A percentile compares a stretch with the other conserved stretches of the same genome.
phyloP scores from a whole-genome alignment of 64 coral and sea anemone species.

The Catalaphyllia jardinei region DNA sequence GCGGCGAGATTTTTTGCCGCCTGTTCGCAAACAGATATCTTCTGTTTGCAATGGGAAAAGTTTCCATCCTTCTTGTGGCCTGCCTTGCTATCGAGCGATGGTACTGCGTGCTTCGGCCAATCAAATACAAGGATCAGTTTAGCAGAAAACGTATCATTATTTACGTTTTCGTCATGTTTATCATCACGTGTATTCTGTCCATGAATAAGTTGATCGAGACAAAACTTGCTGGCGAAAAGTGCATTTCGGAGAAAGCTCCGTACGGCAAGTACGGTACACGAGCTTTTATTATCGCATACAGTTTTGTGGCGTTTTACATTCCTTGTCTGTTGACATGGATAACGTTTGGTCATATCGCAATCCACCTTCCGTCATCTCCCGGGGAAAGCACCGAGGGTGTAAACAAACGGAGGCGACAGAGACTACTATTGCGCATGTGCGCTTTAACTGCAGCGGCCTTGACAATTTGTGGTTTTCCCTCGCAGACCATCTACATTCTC shows the following conservation, averaged over 20 bases:
- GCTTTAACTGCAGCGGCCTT: conserved; percentile 16
- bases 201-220: conserved; percentile 47
- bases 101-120: conserved; percentile 39
- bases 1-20: conserved; percentile 54
- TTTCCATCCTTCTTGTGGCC: conserved; percentile 43
- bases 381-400: background rate
- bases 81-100: conserved; percentile 64
- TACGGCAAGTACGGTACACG: background rate
- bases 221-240: background rate
- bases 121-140: conserved; percentile 41
- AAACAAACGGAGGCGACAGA: conserved; percentile 31
- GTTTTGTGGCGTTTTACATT: conserved; percentile 25
- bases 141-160: conserved; percentile 21
- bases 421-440: conserved; percentile 33
- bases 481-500: conserved; percentile 28
- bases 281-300: background rate
- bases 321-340: conserved; percentile 55
- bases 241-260: background rate
- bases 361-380: conserved; percentile 16
- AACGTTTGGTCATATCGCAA: conserved; percentile 49
- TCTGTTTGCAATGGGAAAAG: conserved; percentile 58
- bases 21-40: conserved; percentile 36
- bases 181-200: conserved; percentile 31
- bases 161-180: conserved; percentile 21
- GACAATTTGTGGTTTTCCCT: conserved; percentile 29